These are phyloP conservation scores for Mionectes olivaceus DNA, from an alignment of 2,797 vertebrate genomes.

Conservation along the genomic window DNA sequence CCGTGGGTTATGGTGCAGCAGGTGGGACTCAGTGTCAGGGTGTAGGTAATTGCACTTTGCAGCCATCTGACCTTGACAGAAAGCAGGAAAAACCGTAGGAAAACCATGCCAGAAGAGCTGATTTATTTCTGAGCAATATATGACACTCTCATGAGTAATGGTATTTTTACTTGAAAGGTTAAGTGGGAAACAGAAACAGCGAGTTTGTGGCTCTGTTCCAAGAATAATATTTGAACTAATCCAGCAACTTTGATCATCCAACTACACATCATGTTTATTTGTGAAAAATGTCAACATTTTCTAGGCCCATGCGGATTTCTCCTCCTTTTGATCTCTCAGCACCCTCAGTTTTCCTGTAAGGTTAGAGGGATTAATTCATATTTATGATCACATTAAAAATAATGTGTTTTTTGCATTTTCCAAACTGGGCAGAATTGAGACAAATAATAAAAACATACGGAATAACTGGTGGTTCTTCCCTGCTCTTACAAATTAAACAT, in stretches of 20 bases:
- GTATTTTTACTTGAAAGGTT: background rate
- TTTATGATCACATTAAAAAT: background rate
- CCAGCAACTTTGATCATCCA: background rate
- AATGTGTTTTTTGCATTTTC: background rate
- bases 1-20: background rate
- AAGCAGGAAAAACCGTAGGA: background rate
- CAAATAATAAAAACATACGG: background rate
- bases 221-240: background rate
- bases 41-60: rapidly evolving
- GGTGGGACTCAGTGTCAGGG: rapidly evolving
- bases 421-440: background rate
- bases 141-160: background rate
- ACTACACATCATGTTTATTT: background rate
- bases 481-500: background rate
- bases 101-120: background rate
- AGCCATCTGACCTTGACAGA: rapidly evolving
- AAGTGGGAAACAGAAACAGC: background rate
- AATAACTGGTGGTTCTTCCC: background rate
- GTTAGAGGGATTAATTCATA: background rate
- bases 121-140: background rate
- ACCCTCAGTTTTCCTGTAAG: background rate
- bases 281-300: background rate
- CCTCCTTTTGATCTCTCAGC: background rate
- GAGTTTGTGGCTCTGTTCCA: background rate
- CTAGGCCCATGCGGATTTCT: background rate